These are phyloP conservation scores for Diachasmimorpha longicaudata DNA, from an alignment of 1,140 invertebrate genomes.

Conservation along the genomic window DNA sequence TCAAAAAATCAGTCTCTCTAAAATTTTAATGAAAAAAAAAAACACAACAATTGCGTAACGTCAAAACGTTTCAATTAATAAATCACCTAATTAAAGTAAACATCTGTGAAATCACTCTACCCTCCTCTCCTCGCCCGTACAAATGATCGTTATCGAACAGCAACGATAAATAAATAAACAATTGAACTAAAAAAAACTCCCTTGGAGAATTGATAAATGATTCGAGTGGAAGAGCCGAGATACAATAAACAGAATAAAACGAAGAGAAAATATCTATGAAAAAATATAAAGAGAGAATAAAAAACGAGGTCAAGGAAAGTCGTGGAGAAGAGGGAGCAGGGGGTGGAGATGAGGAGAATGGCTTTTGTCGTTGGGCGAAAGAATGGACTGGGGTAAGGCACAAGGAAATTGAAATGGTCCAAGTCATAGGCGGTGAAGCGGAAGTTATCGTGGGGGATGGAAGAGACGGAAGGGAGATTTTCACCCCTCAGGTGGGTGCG, in stretches of 20 bases:
- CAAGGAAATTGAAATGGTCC: slow-evolving; percentile 27
- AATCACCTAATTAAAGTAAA: too few relatives aligned
- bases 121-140: too few relatives aligned
- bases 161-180: too few relatives aligned
- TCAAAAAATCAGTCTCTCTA: too few relatives aligned
- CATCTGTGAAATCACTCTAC: too few relatives aligned
- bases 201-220: too few relatives aligned
- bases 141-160: too few relatives aligned
- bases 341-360: slow-evolving; percentile 4
- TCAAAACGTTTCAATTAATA: too few relatives aligned
- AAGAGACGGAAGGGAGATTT: neutral
- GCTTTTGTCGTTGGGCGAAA: slow-evolving; percentile 21
- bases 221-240: neutral
- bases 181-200: too few relatives aligned
- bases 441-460: neutral
- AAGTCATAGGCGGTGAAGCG: slow-evolving; percentile 9
- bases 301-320: neutral
- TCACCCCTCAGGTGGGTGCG: neutral
- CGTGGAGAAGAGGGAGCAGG: too few relatives aligned
- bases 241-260: neutral
- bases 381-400: neutral
- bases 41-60: too few relatives aligned
- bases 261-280: neutral
- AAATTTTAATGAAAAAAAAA: too few relatives aligned
- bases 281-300: neutral